These are phyloP conservation scores for Brienomyrus longianalis DNA, from an alignment of 2,113 vertebrate species.

Conservation along the genomic window DNA sequence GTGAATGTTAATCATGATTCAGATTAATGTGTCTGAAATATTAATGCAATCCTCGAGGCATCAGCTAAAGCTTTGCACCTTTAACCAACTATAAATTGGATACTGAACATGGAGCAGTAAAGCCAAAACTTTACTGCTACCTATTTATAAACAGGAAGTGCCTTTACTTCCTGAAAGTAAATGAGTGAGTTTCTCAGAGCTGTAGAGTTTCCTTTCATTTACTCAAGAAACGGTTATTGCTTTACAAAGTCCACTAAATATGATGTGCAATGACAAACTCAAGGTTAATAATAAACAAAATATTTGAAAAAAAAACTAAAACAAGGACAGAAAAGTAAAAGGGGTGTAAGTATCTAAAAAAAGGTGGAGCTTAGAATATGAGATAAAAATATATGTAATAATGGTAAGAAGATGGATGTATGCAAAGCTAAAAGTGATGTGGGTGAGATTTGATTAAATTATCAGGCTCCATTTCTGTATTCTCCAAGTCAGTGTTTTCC, in stretches of 20 bases:
- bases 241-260: neutral
- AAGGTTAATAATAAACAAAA: neutral
- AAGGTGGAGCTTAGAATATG: neutral
- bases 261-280: neutral
- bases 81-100: neutral
- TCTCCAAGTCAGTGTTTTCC: neutral
- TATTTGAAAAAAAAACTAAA: neutral
- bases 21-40: neutral
- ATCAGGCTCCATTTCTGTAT: neutral
- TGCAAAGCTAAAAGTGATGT: neutral
- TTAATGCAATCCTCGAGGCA: neutral
- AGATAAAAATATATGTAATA: neutral
- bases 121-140: neutral
- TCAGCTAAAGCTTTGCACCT: neutral
- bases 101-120: neutral
- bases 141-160: neutral
- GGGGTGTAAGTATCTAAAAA: neutral
- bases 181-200: neutral
- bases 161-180: neutral
- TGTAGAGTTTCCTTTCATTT: neutral
- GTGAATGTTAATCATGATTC: neutral
- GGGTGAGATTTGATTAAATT: neutral
- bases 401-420: neutral
- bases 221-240: neutral
- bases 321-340: neutral